phyloP scores from a whole-genome alignment of 2,888 invertebrate genomes.

The Lamellibrachia satsuma region DNA sequence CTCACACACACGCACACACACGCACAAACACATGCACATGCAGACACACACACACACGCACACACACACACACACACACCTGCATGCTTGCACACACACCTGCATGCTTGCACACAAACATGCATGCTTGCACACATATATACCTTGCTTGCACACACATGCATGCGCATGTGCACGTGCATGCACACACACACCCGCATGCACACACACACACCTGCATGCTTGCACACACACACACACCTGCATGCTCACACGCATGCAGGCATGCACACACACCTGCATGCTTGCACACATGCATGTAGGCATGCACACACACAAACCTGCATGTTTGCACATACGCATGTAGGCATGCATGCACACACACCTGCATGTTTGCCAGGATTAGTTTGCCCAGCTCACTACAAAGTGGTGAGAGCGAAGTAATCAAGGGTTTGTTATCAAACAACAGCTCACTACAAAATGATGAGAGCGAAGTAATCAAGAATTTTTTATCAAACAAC shows the following conservation, averaged over 20 bases:
- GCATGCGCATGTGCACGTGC: too few relatives aligned
- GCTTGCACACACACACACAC: background rate
- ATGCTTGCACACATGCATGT: background rate
- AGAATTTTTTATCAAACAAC: too few relatives aligned
- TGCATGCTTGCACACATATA: background rate
- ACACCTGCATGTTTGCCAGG: background rate
- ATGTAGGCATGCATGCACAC: background rate
- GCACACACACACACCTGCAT: too few relatives aligned
- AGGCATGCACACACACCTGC: background rate
- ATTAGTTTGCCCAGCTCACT: too few relatives aligned
- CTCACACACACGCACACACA: too few relatives aligned
- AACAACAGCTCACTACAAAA: too few relatives aligned
- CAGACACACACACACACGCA: too few relatives aligned
- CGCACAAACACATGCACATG: too few relatives aligned
- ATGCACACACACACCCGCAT: fast-evolving
- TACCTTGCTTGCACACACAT: background rate
- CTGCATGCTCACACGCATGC: background rate
- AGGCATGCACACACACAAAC: background rate
- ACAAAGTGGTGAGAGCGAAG: too few relatives aligned
- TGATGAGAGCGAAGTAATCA: too few relatives aligned
- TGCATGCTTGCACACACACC: background rate
- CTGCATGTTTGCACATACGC: background rate
- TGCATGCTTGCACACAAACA: background rate
- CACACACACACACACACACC: too few relatives aligned
- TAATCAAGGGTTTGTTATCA: too few relatives aligned